Conservation (phyloP, 2,797 vertebrate genomes). For the Mormyrus hasselquistii region DNA sequence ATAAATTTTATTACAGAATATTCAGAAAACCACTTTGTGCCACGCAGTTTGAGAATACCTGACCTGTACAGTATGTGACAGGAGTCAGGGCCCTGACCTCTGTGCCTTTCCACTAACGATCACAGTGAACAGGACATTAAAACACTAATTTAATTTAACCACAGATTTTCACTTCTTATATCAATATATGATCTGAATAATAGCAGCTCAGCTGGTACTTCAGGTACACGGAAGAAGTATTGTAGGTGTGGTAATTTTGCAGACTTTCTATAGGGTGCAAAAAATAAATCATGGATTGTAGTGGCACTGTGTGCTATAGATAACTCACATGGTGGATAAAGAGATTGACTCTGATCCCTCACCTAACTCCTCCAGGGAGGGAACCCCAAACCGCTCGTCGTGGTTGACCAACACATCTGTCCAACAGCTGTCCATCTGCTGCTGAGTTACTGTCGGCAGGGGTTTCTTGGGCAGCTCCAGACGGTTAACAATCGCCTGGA, state of each 20-base stretch:
- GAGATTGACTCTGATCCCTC: constrained; percentile 22
- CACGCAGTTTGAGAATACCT: background rate
- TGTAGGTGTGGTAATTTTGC: background rate
- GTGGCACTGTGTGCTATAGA: background rate
- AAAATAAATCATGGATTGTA: background rate
- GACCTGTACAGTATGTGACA: background rate
- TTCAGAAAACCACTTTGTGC: background rate
- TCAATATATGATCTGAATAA: background rate
- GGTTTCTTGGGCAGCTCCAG: constrained; percentile 87
- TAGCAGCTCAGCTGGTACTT: background rate
- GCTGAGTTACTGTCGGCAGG: constrained; percentile 66
- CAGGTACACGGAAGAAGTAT: background rate
- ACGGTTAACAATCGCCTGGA: constrained; percentile 87
- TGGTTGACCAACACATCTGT: constrained; percentile 79
- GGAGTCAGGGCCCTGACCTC: background rate
- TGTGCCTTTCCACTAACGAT: background rate
- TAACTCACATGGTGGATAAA: background rate
- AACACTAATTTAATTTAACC: background rate
- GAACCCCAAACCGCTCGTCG: constrained; percentile 81
- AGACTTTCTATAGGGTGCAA: background rate
- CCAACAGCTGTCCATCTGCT: constrained; percentile 81
- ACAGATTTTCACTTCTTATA: background rate
- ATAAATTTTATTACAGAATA: background rate
- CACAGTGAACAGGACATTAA: background rate
- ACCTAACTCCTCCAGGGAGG: constrained; percentile 91